phyloP scores from a whole-genome alignment of 2,113 vertebrate species.

The human (Homo sapiens) region GRCh38 chrX:96708501-96709000 shows the following conservation, averaged over 20 bases:
- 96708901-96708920: background rate
- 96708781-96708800: background rate
- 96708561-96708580: background rate
- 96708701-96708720: background rate
- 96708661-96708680: background rate
- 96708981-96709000: background rate
- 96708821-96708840: constrained; percentile 10
- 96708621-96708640: background rate
- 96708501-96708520: too few species aligned
- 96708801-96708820: background rate
- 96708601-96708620: background rate
- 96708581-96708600: background rate
- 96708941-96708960: background rate
- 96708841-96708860: background rate
- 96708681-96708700: background rate
- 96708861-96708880: background rate
- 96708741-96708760: background rate
- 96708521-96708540: too few species aligned
- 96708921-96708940: background rate
- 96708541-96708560: background rate
- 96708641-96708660: background rate
- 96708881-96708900: background rate
- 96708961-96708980: background rate
- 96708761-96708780: background rate
- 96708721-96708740: constrained; percentile 4